Percentiles rank a stretch among this genome's conserved stretches.
Evolutionary conservation across 2,888 invertebrate species (phyloP).

Genomic region (Sinotaia quadrata): DNA sequence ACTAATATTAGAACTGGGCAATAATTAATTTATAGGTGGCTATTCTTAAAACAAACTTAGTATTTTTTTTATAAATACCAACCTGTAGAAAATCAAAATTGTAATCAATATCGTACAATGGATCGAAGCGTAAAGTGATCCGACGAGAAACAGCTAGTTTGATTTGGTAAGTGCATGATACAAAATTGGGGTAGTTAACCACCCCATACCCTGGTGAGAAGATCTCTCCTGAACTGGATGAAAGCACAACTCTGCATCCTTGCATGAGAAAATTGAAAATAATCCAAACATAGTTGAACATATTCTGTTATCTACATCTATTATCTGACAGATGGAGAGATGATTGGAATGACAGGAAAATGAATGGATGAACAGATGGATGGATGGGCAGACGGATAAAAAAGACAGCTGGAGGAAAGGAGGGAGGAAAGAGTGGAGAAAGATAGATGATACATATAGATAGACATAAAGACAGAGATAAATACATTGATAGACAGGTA

Average conservation of each 20-base stretch:
- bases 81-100: constrained; percentile 34
- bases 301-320: too few species aligned
- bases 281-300: not conserved
- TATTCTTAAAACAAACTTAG: too few species aligned
- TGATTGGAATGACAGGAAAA: too few species aligned
- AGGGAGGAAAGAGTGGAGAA: not conserved
- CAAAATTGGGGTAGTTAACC: constrained; percentile 31
- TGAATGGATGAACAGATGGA: too few species aligned
- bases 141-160: not conserved
- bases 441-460: constrained; percentile 1
- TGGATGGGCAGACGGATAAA: too few species aligned
- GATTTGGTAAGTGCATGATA: constrained; percentile 34
- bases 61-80: too few species aligned
- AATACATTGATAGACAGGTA: too few species aligned
- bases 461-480: too few species aligned
- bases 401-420: not conserved
- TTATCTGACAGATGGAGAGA: too few species aligned
- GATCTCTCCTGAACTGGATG: constrained; percentile 26
- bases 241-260: constrained; percentile 34
- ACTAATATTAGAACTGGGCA: too few species aligned
- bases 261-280: not conserved
- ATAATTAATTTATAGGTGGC: too few species aligned
- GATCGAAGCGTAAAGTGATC: constrained; percentile 31
- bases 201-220: constrained; percentile 36
- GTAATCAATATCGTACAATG: constrained; percentile 22